Base-by-base conservation (phyloP, 2,113 vertebrate species). In the Anas platyrhynchos region DNA sequence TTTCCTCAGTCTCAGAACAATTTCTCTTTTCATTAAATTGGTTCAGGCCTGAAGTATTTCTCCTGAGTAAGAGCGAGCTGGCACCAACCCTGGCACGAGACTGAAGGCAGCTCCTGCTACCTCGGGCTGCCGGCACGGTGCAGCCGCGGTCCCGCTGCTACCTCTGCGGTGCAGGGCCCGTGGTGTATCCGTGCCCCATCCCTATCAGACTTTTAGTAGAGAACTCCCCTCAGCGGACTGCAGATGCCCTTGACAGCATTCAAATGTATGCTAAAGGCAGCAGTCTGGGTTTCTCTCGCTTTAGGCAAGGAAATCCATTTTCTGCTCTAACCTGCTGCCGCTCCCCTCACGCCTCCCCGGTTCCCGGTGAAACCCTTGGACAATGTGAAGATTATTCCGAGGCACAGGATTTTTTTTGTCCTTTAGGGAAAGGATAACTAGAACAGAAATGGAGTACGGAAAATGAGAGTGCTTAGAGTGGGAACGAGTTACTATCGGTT, bases 231-330 rank as follows among this genome's bases (percentile, higher is more conserved):
- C 89, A 79, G 46, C 61, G 32, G 52, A 89, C 68, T 88, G 83
- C 94, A 94, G 92, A 91, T 91, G 83, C 86, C 91, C 95, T 81
- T 96, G 91, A 93, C 86, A 78, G 61, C 86, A 94, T 83, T 93
- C 65, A 94, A 90, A 93, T 83, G 68, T 18, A 77, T 26, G 86
- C 86, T 81, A 55, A 74, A 59, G 68, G 88, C 83, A 88, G 83
- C 76, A 86, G 94, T 38, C 91, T 88, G 91, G 68, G 67, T 94
- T 94, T 83, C 80, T 92, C 61, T 92, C 44, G 38, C 83, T 93
- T 83, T 9, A 92, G 83, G 92, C 92, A 46, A 88, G 25, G 65
- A 93, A 92, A 94, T 76, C 91, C 91, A 92, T 97, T 94, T 94
- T 94, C 94, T 96, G 68, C 93, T 88, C 69, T 88, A 72, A 81